A percentile compares a stretch with the other conserved stretches of the same genome.
phyloP scores from a whole-genome alignment of 2,113 vertebrate genomes.

The Ammodytes dubius region DNA sequence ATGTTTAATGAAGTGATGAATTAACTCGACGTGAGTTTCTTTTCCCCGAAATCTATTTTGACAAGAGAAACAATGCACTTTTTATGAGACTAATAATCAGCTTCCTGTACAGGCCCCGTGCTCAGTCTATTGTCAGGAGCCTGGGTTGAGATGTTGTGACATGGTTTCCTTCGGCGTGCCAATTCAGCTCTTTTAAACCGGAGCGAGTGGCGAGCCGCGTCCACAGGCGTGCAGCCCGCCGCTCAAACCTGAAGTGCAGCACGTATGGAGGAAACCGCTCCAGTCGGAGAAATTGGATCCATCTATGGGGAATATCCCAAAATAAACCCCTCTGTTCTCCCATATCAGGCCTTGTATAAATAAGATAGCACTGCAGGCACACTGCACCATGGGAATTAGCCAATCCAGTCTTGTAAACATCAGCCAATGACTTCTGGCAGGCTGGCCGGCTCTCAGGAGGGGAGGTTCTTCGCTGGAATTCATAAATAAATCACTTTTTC shows the following conservation, averaged over 20 bases:
- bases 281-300: conserved; percentile 83
- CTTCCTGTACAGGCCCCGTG: conserved; percentile 70
- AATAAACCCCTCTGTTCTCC: conserved; percentile 89
- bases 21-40: not conserved
- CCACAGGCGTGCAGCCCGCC: conserved; percentile 38
- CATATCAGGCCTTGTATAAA: conserved; percentile 88
- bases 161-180: conserved; percentile 37
- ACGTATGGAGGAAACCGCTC: conserved; percentile 85
- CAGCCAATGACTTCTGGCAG: conserved; percentile 87
- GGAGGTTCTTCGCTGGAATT: conserved; percentile 83
- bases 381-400: conserved; percentile 87
- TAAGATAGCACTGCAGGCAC: conserved; percentile 87
- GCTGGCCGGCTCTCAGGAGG: conserved; percentile 77
- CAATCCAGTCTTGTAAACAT: conserved; percentile 88
- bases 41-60: conserved; percentile 23
- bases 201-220: conserved; percentile 52
- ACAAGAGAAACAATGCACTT: conserved; percentile 52
- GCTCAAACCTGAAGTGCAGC: conserved; percentile 79
- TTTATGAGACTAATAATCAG: conserved; percentile 66
- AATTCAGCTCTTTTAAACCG: conserved; percentile 50
- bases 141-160: conserved; percentile 50
- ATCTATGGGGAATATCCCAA: conserved; percentile 88
- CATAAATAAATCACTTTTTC: conserved; percentile 89
- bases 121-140: conserved; percentile 61
- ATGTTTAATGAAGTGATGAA: conserved; percentile 5